Conservation (phyloP, 2,797 vertebrate species). For the Falco biarmicus region DNA sequence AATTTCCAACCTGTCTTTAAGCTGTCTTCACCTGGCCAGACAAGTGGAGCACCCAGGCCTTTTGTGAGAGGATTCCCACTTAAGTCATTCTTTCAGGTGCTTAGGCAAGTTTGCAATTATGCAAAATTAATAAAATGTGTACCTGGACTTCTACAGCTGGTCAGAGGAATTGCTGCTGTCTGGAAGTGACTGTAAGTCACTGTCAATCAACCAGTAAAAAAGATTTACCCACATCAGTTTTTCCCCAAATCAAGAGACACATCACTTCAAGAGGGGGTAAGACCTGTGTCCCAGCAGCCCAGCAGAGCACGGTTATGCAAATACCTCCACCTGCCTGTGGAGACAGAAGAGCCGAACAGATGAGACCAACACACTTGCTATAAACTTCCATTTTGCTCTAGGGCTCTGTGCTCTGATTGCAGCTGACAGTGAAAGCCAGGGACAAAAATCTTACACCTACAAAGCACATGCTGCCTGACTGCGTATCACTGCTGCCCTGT, state of each 20-base stretch:
- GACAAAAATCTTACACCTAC: background rate
- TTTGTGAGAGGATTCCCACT: background rate
- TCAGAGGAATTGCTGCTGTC: background rate
- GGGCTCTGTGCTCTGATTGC: background rate
- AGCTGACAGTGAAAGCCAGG: background rate
- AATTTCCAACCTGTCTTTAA: background rate
- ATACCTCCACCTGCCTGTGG: background rate
- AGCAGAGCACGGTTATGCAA: background rate
- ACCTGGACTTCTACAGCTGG: background rate
- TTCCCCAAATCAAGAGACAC: background rate
- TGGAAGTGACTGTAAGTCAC: background rate
- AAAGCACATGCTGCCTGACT: background rate
- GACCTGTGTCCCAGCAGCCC: background rate
- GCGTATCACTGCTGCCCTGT: background rate
- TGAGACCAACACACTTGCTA: background rate
- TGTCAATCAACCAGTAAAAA: background rate
- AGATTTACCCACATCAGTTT: background rate
- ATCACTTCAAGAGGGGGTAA: background rate
- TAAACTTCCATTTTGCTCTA: background rate
- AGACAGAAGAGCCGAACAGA: background rate
- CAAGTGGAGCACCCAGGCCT: background rate
- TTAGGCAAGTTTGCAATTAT: conserved; percentile 18
- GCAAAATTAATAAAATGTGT: background rate
- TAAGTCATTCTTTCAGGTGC: background rate
- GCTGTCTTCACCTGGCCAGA: background rate